These are phyloP conservation scores for Trachymyrmex septentrionalis DNA, from an alignment of 1,140 invertebrate genomes.

Conservation along the genomic window DNA sequence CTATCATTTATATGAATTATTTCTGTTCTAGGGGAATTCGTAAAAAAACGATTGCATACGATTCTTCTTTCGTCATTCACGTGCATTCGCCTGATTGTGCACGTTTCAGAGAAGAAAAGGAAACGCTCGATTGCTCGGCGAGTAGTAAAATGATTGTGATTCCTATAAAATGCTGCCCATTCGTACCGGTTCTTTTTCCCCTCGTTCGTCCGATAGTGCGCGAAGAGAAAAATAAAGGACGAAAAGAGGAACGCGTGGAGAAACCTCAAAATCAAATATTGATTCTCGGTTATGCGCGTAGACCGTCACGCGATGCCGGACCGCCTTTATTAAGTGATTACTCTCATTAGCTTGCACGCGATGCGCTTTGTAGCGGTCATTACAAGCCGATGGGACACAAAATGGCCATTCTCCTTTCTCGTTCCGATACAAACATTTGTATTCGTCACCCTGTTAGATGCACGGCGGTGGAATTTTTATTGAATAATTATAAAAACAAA, in stretches of 20 bases:
- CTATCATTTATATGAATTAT: no score
- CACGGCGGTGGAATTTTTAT: neutral
- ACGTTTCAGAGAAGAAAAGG: neutral
- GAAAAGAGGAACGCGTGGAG: conserved; percentile 48
- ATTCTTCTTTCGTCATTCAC: neutral
- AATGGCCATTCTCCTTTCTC: conserved; percentile 63
- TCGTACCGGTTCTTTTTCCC: conserved; percentile 31
- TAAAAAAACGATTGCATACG: neutral
- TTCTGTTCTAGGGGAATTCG: no score
- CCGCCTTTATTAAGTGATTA: conserved; percentile 86
- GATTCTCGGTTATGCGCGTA: conserved; percentile 78
- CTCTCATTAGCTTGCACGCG: conserved; percentile 85
- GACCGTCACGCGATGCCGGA: conserved; percentile 83
- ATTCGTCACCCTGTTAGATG: neutral
- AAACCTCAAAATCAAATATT: conserved; percentile 84
- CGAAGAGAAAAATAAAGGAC: conserved; percentile 9
- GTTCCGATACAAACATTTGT: neutral
- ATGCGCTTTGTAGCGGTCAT: conserved; percentile 80
- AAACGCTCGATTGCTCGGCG: conserved; percentile 43
- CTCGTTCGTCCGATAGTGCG: conserved; percentile 31
- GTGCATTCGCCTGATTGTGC: neutral
- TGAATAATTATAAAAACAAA: neutral
- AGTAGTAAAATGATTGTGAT: conserved; percentile 65
- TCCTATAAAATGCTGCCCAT: conserved; percentile 58
- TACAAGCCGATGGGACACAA: conserved; percentile 75